phyloP scores from a whole-genome alignment of 1,140 invertebrate genomes.

The Fopius arisanus region DNA sequence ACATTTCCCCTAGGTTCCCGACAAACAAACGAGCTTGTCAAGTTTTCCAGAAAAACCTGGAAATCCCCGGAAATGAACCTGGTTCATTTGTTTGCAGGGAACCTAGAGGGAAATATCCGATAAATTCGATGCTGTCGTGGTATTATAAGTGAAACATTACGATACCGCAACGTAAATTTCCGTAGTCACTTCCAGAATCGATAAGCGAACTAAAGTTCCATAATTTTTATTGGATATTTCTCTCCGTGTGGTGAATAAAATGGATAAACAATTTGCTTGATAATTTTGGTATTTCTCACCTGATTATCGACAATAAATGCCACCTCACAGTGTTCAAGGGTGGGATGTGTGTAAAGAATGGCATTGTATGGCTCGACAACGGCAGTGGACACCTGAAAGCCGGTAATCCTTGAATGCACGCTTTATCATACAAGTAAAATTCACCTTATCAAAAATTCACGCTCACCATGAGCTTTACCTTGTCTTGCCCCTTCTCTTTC shows the following conservation, averaged over 20 bases:
- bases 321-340: slow-evolving; percentile 75
- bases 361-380: slow-evolving; percentile 79
- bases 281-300: slow-evolving; percentile 22
- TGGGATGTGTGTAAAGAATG: slow-evolving; percentile 75
- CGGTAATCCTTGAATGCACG: slow-evolving; percentile 6
- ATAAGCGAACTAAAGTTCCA: no score
- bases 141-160: no score
- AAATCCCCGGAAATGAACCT: no score
- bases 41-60: no score
- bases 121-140: no score
- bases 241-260: not conserved
- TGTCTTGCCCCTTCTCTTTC: not conserved
- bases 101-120: no score
- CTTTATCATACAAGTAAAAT: not conserved
- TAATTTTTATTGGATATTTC: not conserved
- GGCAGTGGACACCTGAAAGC: slow-evolving; percentile 67
- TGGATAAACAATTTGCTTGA: not conserved
- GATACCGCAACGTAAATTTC: no score
- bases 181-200: no score
- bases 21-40: no score
- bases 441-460: slow-evolving; percentile 9
- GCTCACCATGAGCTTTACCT: not conserved
- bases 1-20: no score
- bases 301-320: slow-evolving; percentile 76
- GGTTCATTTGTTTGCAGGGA: no score